Conservation (phyloP, 2,888 invertebrate species). For the Corythucha ciliata region DNA sequence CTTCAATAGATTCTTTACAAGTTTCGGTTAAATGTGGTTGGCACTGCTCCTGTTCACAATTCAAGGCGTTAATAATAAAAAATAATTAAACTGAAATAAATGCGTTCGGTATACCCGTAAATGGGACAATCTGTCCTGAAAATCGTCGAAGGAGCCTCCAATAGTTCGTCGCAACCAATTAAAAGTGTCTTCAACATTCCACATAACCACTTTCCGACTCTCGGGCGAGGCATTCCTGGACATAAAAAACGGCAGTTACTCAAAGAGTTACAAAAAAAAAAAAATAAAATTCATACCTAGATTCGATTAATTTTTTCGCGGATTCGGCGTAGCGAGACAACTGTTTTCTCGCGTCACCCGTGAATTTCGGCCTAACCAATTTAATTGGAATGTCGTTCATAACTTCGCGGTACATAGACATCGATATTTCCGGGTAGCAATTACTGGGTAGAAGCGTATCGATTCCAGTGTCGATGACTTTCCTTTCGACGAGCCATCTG, state of each 20-base stretch:
- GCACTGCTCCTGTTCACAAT: constrained; percentile 60
- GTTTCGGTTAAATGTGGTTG: constrained; percentile 93
- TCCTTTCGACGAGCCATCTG: constrained; percentile 91
- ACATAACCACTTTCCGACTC: constrained; percentile 92
- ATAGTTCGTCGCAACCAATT: constrained; percentile 88
- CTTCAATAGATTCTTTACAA: constrained; percentile 88
- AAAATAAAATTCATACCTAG: constrained; percentile 43
- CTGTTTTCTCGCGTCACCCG: constrained; percentile 91
- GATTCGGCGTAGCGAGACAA: constrained; percentile 89
- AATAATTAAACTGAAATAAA: not conserved
- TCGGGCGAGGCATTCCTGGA: constrained; percentile 77
- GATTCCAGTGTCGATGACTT: constrained; percentile 78
- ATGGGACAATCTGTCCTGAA: constrained; percentile 79
- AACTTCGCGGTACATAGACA: constrained; percentile 92
- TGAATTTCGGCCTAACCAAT: constrained; percentile 87
- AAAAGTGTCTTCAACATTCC: constrained; percentile 97
- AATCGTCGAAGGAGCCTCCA: constrained; percentile 89
- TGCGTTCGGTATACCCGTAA: constrained; percentile 49
- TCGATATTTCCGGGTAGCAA: constrained; percentile 85
- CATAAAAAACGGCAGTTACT: constrained; percentile 6
- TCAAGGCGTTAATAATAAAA: not conserved
- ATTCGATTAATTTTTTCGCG: constrained; percentile 93
- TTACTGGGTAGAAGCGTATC: constrained; percentile 87
- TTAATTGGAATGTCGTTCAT: constrained; percentile 98
- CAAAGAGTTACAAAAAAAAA: constrained; percentile 1